Evolutionary conservation across 2,797 vertebrate genomes (phyloP).

Genomic region (Neostethus bicornis): DNA sequence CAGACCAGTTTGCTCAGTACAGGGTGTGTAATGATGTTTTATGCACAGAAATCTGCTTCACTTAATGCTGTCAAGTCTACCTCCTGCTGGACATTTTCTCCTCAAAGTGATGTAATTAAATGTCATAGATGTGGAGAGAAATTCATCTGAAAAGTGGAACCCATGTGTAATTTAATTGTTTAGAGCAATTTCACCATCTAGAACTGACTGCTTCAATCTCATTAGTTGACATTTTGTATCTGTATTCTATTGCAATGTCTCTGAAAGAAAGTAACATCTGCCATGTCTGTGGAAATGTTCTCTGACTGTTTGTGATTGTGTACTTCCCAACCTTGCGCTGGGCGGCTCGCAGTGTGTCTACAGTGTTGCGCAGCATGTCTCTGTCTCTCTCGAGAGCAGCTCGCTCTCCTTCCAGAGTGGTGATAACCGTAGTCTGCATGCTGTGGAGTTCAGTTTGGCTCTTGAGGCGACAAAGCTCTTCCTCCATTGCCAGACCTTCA

Average conservation of each 20-base stretch:
- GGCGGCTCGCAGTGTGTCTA: conserved; percentile 74
- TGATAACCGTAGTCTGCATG: conserved; percentile 80
- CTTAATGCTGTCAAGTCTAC: conserved; percentile 5
- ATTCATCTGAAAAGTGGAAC: neutral
- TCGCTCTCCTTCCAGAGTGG: conserved; percentile 80
- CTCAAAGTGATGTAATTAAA: conserved; percentile 26
- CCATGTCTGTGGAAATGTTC: conserved; percentile 11
- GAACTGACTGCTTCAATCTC: neutral
- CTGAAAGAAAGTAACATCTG: neutral
- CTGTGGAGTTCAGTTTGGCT: conserved; percentile 79
- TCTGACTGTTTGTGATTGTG: conserved; percentile 1
- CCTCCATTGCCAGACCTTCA: conserved; percentile 75
- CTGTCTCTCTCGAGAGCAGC: conserved; percentile 78
- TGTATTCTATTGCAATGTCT: neutral
- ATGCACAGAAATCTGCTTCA: conserved; percentile 6
- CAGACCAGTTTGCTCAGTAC: conserved; percentile 4
- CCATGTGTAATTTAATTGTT: conserved; percentile 16
- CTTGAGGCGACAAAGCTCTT: conserved; percentile 80
- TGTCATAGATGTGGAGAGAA: conserved; percentile 19
- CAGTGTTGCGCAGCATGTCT: conserved; percentile 72
- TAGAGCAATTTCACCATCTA: conserved; percentile 7
- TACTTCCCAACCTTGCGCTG: conserved; percentile 76
- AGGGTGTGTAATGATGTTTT: conserved; percentile 21
- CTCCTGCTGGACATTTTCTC: conserved; percentile 28
- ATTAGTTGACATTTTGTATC: neutral